These are phyloP conservation scores for Yponomeuta evonymella DNA, from an alignment of 2,888 invertebrate genomes.

Conservation along the genomic window DNA sequence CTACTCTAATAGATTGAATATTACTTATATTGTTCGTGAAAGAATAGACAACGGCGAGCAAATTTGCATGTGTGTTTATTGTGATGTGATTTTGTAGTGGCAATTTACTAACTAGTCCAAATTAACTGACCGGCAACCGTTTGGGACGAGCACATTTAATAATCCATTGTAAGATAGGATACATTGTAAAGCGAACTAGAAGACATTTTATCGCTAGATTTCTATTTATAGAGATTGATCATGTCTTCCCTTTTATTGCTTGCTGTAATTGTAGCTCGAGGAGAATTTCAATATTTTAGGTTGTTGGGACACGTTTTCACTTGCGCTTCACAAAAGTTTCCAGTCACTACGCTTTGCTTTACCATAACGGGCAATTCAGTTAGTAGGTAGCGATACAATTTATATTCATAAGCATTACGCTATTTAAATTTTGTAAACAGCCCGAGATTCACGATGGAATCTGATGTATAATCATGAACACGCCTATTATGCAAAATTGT, in stretches of 20 bases:
- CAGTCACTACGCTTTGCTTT: conserved; percentile 2
- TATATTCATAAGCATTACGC: background rate
- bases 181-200: background rate
- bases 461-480: background rate
- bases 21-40: background rate
- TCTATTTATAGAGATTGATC: background rate
- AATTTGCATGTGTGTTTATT: conserved; percentile 59
- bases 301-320: background rate
- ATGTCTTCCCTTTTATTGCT: background rate
- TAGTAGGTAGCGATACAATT: background rate
- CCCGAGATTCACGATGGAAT: background rate
- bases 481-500: background rate
- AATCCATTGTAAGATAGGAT: background rate
- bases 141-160: background rate
- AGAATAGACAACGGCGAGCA: background rate
- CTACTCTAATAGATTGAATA: conserved; percentile 7
- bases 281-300: background rate
- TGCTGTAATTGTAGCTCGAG: background rate
- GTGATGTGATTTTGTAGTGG: conserved; percentile 32
- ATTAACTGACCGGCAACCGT: background rate
- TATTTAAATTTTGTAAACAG: background rate
- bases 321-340: background rate
- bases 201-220: background rate
- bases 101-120: background rate
- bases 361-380: background rate